These are phyloP conservation scores for Maccullochella peelii DNA, from an alignment of 2,113 vertebrate species.

Conservation along the genomic window DNA sequence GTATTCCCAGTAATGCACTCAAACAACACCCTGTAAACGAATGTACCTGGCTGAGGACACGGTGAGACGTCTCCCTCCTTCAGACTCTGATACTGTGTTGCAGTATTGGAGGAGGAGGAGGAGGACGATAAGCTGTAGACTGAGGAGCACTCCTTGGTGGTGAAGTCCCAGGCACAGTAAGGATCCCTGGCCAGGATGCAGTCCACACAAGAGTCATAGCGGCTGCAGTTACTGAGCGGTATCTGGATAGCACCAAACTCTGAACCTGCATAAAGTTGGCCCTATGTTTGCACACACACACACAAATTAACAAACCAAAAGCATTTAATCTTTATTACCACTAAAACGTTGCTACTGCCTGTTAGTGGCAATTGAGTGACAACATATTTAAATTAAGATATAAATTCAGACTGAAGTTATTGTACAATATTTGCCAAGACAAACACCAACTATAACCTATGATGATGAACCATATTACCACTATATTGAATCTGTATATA, in stretches of 20 bases:
- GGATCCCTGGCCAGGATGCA: slow-evolving; percentile 86
- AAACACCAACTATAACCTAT: background rate
- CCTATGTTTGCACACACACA: slow-evolving; percentile 61
- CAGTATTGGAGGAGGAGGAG: background rate
- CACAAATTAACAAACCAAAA: background rate
- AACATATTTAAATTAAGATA: slow-evolving; percentile 16
- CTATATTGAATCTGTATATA: no score
- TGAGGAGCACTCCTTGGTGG: slow-evolving; percentile 48
- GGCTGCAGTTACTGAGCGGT: slow-evolving; percentile 80
- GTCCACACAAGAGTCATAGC: slow-evolving; percentile 77
- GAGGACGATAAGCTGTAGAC: background rate
- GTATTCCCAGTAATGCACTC: background rate
- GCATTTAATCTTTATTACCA: background rate
- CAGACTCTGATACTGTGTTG: slow-evolving; percentile 83
- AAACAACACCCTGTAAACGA: background rate
- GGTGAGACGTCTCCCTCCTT: slow-evolving; percentile 76
- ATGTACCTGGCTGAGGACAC: slow-evolving; percentile 79
- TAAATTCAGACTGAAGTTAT: background rate
- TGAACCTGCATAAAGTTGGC: slow-evolving; percentile 82
- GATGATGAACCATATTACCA: background rate
- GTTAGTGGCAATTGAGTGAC: background rate
- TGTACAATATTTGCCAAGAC: background rate
- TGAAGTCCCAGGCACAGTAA: slow-evolving; percentile 82
- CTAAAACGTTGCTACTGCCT: background rate
- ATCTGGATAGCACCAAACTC: slow-evolving; percentile 80